Percentiles rank a stretch among this genome's conserved stretches.
Conservation (phyloP, 2,113 vertebrate genomes). For the Pongo abelii region DNA sequence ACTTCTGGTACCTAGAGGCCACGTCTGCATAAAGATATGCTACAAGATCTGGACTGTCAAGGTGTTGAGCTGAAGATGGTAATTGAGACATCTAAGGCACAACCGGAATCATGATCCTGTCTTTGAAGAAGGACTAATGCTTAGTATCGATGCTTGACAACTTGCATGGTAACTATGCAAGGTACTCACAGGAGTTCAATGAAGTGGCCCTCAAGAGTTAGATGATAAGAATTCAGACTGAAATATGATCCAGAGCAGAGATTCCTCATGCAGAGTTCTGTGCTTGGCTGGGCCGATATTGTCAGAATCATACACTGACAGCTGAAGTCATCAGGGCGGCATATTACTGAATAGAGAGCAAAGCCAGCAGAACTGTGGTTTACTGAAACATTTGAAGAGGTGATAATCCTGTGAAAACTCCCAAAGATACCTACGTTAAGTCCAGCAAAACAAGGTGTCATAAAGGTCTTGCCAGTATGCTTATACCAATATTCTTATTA, state of each 20-base stretch:
- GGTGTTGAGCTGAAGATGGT: background rate
- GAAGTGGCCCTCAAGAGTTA: background rate
- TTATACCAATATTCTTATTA: constrained; percentile 51
- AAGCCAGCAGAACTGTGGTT: constrained; percentile 39
- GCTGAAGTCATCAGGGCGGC: constrained; percentile 47
- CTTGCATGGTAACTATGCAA: background rate
- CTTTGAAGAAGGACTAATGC: background rate
- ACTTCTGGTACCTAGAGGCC: background rate
- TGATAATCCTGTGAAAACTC: constrained; percentile 65
- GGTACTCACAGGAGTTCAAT: background rate
- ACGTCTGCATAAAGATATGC: background rate
- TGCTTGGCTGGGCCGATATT: background rate
- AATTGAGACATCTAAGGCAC: background rate
- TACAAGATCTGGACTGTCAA: background rate
- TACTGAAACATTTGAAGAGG: constrained; percentile 59
- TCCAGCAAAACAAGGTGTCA: constrained; percentile 66
- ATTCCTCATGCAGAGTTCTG: constrained; percentile 12
- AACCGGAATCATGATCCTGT: background rate
- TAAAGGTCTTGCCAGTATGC: constrained; percentile 48
- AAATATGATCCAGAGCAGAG: constrained; percentile 19
- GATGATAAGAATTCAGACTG: background rate
- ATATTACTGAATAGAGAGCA: constrained; percentile 33
- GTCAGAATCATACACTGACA: constrained; percentile 39
- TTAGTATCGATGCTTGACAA: background rate
- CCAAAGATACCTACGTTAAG: constrained; percentile 41